A percentile compares a stretch with the other conserved stretches of the same genome.
Conservation (phyloP, 2,797 vertebrate genomes). For the Sebastes iracundus region DNA sequence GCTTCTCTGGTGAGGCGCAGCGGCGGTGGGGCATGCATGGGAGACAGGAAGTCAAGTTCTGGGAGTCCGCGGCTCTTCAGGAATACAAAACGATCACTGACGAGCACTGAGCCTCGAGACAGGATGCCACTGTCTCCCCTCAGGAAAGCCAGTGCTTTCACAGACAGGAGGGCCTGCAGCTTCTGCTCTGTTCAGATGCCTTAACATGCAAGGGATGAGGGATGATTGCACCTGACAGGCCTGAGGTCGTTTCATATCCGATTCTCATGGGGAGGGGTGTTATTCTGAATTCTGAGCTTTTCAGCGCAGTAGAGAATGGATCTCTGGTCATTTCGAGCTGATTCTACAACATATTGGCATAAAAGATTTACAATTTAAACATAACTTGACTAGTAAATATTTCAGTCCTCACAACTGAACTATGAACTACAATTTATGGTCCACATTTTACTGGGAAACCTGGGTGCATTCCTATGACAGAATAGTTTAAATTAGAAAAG, state of each 20-base stretch:
- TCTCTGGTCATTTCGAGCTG: neutral
- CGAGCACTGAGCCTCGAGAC: conserved; percentile 56
- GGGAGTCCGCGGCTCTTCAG: conserved; percentile 60
- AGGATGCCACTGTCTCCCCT: conserved; percentile 74
- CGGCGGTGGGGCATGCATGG: conserved; percentile 36
- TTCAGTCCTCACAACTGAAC: neutral
- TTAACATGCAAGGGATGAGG: conserved; percentile 74
- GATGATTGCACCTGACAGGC: conserved; percentile 64
- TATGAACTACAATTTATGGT: neutral
- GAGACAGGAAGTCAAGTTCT: conserved; percentile 76
- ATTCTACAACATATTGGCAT: neutral
- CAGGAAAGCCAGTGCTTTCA: conserved; percentile 65
- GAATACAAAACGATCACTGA: conserved; percentile 78
- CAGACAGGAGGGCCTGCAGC: conserved; percentile 44
- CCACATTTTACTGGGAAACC: neutral
- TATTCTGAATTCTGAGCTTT: neutral
- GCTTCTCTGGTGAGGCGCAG: conserved; percentile 57
- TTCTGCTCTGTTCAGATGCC: conserved; percentile 51
- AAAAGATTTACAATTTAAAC: neutral
- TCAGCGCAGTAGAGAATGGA: neutral
- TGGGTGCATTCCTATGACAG: neutral
- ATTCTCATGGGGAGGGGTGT: conserved; percentile 20
- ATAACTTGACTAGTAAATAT: neutral
- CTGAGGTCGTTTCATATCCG: conserved; percentile 28
- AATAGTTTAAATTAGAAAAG: neutral